These are phyloP conservation scores for Phasia obesa DNA, from an alignment of 2,888 invertebrate species.

Conservation along the genomic window DNA sequence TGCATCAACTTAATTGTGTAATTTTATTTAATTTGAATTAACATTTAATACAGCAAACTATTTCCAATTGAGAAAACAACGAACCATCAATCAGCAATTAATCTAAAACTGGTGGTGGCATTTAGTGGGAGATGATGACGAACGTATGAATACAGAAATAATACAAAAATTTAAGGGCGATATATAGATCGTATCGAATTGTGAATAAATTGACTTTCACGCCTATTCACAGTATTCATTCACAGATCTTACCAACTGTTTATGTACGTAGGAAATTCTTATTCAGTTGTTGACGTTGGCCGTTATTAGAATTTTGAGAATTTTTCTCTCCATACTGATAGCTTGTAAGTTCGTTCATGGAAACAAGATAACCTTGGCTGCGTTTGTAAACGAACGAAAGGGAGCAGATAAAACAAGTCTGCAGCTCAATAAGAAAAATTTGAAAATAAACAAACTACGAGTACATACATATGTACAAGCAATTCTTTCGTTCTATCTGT, in stretches of 20 bases:
- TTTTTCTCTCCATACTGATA: constrained; percentile 34
- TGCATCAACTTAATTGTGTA: constrained; percentile 71
- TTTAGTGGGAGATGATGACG: constrained; percentile 40
- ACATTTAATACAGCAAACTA: constrained; percentile 24
- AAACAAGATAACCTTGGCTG: constrained; percentile 71
- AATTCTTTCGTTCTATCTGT: neutral
- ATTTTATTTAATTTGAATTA: constrained; percentile 70
- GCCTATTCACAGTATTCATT: neutral
- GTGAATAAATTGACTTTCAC: constrained; percentile 58
- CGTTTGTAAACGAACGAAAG: constrained; percentile 38
- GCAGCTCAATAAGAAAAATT: constrained; percentile 38
- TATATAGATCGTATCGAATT: constrained; percentile 51
- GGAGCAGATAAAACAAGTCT: constrained; percentile 15
- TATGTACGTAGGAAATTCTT: constrained; percentile 26
- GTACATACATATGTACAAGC: too few species aligned
- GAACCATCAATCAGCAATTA: neutral
- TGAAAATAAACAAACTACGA: neutral
- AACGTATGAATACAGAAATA: constrained; percentile 16
- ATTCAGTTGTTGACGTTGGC: constrained; percentile 26
- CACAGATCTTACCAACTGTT: neutral
- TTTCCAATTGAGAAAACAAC: neutral
- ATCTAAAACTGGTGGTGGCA: constrained; percentile 9
- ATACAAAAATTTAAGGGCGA: constrained; percentile 40
- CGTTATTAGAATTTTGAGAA: constrained; percentile 49
- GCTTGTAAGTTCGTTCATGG: constrained; percentile 34